Conservation (phyloP, 2,888 invertebrate genomes). For the Heliconius aoede region DNA sequence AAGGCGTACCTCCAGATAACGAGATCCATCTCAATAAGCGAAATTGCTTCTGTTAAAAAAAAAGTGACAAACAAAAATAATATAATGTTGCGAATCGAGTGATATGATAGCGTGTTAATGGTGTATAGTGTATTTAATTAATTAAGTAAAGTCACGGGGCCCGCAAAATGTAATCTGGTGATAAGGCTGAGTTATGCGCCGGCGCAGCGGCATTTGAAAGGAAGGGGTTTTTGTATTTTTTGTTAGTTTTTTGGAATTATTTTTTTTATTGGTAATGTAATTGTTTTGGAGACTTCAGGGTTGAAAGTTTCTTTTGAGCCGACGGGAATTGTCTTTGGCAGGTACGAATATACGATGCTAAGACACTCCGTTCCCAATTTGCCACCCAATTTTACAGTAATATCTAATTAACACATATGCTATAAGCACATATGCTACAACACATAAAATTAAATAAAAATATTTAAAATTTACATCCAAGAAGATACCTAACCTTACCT, state of each 20-base stretch:
- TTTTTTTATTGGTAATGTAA: constrained; percentile 4
- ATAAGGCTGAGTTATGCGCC: constrained; percentile 45
- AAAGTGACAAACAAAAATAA: constrained; percentile 48
- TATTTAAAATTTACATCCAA: not conserved
- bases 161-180: constrained; percentile 58
- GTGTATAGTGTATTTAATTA: constrained; percentile 60
- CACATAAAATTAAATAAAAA: constrained; percentile 13
- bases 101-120: constrained; percentile 64
- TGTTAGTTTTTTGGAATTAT: not conserved
- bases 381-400: not conserved
- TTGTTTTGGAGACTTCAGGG: not conserved
- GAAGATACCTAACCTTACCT: not conserved
- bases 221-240: not conserved
- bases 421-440: too few relatives aligned
- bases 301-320: not conserved
- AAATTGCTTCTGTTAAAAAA: constrained; percentile 43
- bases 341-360: not conserved
- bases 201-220: constrained; percentile 32
- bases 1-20: constrained; percentile 39
- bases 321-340: not conserved
- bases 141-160: constrained; percentile 60
- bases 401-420: too few relatives aligned
- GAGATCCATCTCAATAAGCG: constrained; percentile 45
- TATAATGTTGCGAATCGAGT: constrained; percentile 48
- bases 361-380: not conserved